Base-by-base conservation (phyloP, 2,888 invertebrate species). In the Parasteatoda lunata region DNA sequence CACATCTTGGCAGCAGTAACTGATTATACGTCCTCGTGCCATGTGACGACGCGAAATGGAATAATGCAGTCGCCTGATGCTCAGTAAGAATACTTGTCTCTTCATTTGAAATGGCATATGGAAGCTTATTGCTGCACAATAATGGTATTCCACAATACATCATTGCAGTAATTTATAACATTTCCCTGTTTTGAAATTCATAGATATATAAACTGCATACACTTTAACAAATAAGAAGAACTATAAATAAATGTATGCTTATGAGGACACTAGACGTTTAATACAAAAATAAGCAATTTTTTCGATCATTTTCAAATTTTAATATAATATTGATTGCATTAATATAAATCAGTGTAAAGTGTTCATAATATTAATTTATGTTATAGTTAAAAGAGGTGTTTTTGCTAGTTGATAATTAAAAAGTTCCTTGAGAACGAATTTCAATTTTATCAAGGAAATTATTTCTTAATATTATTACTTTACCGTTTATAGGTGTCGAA, bases 11-110 rank as follows among this genome's bases (percentile, higher is more conserved):
- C 49, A 54, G 15, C 71, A 75, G 49, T 75, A 83, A 77, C 83
- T 72, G 83, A 77, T 84, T 68, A 77, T 77, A 71, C 72, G 15
- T 54, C 77, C 59, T 47, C 48, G 78, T 47, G 52, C 71, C 79
- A n/a, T 71, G 54, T 72, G 72, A 80, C 71, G 80, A 80, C 65
- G 72, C 52, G 72, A 66, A 65, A 65, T 48, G 48, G 9, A n/a
- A 4, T 54, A 54, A 54, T 54, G 54, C 13, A 54, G 54, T 54
- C 54, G 13, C 8, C 54, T 54, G 54, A 54, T 4, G 54, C 54
- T 54, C 54, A 54, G 13, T 54, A 4, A 54, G 54, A 54, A 54
- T 13, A 54, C 54, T 54, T 8, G 8, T 4, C 54, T 54, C 9
- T 54, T 11, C 54, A 3, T 13, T 54, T 13, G 8, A 54, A 54